These are phyloP conservation scores for Coelopa pilipes DNA, from an alignment of 2,888 invertebrate genomes.

Conservation along the genomic window DNA sequence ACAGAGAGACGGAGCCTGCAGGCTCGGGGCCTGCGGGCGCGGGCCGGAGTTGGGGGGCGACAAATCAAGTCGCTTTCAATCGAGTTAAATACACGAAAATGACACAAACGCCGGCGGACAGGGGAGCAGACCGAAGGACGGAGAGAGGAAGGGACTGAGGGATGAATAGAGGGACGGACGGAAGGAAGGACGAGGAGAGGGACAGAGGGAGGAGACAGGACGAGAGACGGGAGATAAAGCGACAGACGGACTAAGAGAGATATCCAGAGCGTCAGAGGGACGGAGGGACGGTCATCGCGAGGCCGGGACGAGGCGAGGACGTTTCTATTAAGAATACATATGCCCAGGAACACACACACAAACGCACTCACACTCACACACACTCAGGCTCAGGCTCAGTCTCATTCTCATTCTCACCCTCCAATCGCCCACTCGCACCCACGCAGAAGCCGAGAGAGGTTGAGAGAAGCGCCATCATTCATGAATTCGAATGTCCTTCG, in stretches of 20 bases:
- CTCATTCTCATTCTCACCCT: too few relatives aligned
- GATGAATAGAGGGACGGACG: too few relatives aligned
- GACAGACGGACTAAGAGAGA: not conserved
- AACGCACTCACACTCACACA: not conserved
- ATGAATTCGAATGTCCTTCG: conserved; percentile 12
- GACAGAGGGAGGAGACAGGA: not conserved
- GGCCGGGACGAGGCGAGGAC: not conserved
- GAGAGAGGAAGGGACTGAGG: too few relatives aligned
- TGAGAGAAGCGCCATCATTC: conserved; percentile 17
- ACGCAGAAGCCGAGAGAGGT: too few relatives aligned
- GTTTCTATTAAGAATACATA: conserved; percentile 16
- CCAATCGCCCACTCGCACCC: too few relatives aligned
- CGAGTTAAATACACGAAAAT: conserved; percentile 13
- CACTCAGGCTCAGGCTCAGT: too few relatives aligned
- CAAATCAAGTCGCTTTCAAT: conserved; percentile 23
- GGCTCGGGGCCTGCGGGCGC: not conserved
- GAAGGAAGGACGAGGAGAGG: not conserved
- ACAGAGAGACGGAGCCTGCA: not conserved
- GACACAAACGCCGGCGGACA: not conserved
- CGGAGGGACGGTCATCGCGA: too few relatives aligned
- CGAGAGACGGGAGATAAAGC: not conserved
- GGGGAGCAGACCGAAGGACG: too few relatives aligned
- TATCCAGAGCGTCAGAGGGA: conserved; percentile 5
- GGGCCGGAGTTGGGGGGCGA: too few relatives aligned
- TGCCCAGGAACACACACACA: not conserved